Percentiles rank a stretch among this genome's conserved stretches.
Evolutionary conservation across 2,888 invertebrate species (phyloP).

Genomic region (Orgyia antiqua): DNA sequence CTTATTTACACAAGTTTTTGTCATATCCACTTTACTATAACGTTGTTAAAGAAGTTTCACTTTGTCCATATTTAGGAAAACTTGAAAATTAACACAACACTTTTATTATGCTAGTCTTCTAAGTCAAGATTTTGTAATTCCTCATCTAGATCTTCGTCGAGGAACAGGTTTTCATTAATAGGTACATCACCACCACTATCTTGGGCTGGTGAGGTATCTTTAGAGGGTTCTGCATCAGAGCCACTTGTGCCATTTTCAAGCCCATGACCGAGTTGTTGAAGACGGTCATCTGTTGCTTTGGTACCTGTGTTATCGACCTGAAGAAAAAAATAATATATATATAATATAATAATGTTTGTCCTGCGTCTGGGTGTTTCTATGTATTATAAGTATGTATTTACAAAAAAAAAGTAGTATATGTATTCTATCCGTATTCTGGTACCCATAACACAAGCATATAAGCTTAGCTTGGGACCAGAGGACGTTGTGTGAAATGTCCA

Average conservation of each 20-base stretch:
- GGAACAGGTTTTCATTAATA: slow-evolving; percentile 95
- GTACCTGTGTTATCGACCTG: slow-evolving; percentile 87
- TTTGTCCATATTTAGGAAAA: too few relatives aligned
- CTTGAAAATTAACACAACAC: not conserved
- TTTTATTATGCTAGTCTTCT: slow-evolving; percentile 67
- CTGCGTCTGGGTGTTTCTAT: too few relatives aligned
- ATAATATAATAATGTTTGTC: too few relatives aligned
- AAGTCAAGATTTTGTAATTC: slow-evolving; percentile 89
- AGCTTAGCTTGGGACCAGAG: too few relatives aligned
- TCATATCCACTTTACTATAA: too few relatives aligned
- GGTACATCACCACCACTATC: slow-evolving; percentile 79
- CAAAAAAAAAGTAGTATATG: too few relatives aligned
- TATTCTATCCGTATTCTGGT: too few relatives aligned
- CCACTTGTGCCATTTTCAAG: slow-evolving; percentile 40
- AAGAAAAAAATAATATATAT: slow-evolving; percentile 2
- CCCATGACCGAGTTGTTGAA: slow-evolving; percentile 64
- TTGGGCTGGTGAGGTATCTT: slow-evolving; percentile 32
- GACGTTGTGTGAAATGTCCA: too few relatives aligned
- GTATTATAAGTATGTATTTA: too few relatives aligned
- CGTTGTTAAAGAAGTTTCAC: too few relatives aligned
- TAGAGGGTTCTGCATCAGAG: slow-evolving; percentile 24
- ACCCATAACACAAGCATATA: too few relatives aligned
- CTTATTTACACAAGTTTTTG: too few relatives aligned
- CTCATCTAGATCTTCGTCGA: slow-evolving; percentile 91
- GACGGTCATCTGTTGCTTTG: slow-evolving; percentile 82